Base-by-base conservation (phyloP, 2,797 vertebrate species). In the Linurgus olivaceus region DNA sequence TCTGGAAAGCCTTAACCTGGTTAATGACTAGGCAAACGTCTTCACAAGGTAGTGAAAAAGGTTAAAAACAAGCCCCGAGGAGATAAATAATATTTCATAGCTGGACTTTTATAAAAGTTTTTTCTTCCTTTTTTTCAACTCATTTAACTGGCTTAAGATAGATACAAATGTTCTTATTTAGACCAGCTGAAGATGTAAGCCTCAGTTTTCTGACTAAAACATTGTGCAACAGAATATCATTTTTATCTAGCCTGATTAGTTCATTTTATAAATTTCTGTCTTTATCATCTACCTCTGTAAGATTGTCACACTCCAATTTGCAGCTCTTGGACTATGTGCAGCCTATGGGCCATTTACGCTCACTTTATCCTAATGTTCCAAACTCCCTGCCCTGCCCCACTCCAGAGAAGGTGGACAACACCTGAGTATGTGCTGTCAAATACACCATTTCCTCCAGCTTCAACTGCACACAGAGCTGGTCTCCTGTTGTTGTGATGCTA, bases 41-140 rank as follows among this genome's bases (percentile, higher is more conserved):
- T 61, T 83, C 57, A 80, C 14, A 58, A 28, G 4, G 11, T 55
- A 28, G 5, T 59, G 20, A 35, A 78, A 79, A 50, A 81, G 21
- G 11, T 48, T 86, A 28, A 83, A 48, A 21, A 68, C 10, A 74
- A 58, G 0, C 2, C 8, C 10, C 2, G 2, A 58, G 17, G 38
- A 52, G 13, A 24, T 1, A 62, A 37, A 48, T n/a, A 12, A 14
- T 68, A 61, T 68, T 86, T 51, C 11, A 7, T 40, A 61, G 6
- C 13, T 78, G n/a, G n/a, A 1, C 1, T 65, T 84, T 75, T 9
- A 7, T 42, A 50, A 44, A 10, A 40, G 11, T 81, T 78, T 59
- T 10, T 65, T 86, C 54, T 84, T 90, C 26, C 20, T 82, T 78
- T 86, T 79, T 48, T 83, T 73, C 75, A 42, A 38, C 15, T 54